Evolutionary conservation across 1,140 invertebrate genomes (phyloP), one percentile per base, ranked within the genome.

Genomic region (Caerostris extrusa): DNA sequence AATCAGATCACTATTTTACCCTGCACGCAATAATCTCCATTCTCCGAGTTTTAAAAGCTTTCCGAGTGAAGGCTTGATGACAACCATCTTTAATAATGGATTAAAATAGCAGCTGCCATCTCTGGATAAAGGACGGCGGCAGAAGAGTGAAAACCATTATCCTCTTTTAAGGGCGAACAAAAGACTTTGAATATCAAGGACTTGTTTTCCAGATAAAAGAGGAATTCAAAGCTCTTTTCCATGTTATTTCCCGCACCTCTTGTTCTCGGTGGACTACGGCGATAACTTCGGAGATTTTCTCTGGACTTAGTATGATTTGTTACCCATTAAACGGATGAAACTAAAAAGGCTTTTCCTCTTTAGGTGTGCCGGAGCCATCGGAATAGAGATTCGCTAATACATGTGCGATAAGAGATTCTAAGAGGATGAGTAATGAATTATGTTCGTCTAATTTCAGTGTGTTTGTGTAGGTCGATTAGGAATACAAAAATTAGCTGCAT

Each of bases 81-180:
- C 86, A 61, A 34, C n/a, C 86, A 67, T 88, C 86, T 88, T 88
- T 88, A 88, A 64, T 88, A 88, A 67, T 88, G 86, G 19, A 88
- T 88, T 88, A 88, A 88, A 88, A 67, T 61, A 64, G 86, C 86
- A 88, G 86, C 86, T 88, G 86, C 58, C 60, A 88, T 64, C 86
- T 88, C 50, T 67, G 60, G 86, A 88, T 8, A 64, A 50, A 64
- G 14, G 17, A 14, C 61, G 12, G 12, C 12, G 86, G 58, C 34
- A 34, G 34, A 34, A 12, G 55, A 58, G 61, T 17, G 83, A n/a
- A 56, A 85, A 19, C 86, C 60, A 64, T 88, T 88, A 88, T 88
- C n/a, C 7, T 58, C 86, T 88, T 64, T 88, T 88, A 88, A 67
- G 10, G 19, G 34, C n/a, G 3, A 58, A 88, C 61, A 58, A 88